Conservation (phyloP, 1,140 invertebrate species). For the Sinella curviseta region DNA sequence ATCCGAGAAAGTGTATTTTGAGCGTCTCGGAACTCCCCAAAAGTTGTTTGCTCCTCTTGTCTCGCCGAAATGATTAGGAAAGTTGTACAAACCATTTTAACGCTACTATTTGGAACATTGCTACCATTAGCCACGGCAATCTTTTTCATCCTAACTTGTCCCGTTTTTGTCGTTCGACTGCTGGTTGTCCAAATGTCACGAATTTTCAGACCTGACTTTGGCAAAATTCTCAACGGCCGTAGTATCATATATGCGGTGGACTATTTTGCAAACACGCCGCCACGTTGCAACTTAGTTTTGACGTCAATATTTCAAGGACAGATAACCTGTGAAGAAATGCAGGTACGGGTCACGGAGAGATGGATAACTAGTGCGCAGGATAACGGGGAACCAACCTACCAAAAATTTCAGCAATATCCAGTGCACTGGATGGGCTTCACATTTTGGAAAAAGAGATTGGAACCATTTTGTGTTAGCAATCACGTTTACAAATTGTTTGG, state of each 20-base stretch:
- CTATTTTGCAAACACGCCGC: neutral
- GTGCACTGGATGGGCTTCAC: neutral
- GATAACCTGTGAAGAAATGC: neutral
- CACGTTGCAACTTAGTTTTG: neutral
- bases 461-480: neutral
- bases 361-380: neutral
- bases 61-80: no score
- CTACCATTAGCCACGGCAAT: no score
- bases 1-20: no score
- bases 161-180: neutral
- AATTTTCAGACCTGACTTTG: neutral
- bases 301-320: neutral
- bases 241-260: neutral
- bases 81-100: no score
- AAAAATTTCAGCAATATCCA: slow-evolving; percentile 3
- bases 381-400: neutral
- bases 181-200: neutral
- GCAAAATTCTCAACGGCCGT: neutral
- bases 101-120: no score
- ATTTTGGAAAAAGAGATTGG: neutral
- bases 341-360: neutral
- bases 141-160: neutral
- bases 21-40: no score
- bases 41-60: no score
- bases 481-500: neutral